Conservation (phyloP, 1,140 invertebrate species). For the Spodoptera frugiperda region DNA sequence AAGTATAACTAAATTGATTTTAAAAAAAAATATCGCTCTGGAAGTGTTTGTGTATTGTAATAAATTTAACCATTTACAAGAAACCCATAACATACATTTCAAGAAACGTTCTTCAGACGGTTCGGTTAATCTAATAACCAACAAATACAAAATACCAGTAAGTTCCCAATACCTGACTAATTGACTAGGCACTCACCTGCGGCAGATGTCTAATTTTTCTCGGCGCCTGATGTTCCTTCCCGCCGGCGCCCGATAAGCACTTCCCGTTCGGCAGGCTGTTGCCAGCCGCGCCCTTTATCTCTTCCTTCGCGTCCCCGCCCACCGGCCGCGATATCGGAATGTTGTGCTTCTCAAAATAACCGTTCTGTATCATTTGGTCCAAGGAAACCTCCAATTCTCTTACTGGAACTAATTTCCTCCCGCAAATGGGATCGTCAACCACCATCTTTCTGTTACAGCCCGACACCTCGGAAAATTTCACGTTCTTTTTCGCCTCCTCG, state of each 20-base stretch:
- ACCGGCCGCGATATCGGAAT: conserved; percentile 74
- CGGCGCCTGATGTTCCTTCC: conserved; percentile 58
- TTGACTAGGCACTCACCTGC: conserved; percentile 69
- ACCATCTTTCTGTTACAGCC: conserved; percentile 81
- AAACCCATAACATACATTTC: no score
- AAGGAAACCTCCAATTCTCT: conserved; percentile 83
- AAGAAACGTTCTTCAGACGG: no score
- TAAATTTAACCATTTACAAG: no score
- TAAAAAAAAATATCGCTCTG: no score
- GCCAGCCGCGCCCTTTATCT: conserved; percentile 55
- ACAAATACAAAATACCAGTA: no score
- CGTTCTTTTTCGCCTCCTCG: conserved; percentile 81
- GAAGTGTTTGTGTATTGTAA: no score
- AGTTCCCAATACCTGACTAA: conserved; percentile 28
- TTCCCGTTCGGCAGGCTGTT: conserved; percentile 74
- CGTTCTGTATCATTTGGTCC: conserved; percentile 83
- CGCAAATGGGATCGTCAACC: conserved; percentile 77
- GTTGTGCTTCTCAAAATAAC: conserved; percentile 83
- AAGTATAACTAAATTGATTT: no score
- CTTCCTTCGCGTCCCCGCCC: conserved; percentile 58
- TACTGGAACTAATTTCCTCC: conserved; percentile 77
- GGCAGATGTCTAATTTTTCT: conserved; percentile 80
- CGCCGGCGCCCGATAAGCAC: conserved; percentile 63
- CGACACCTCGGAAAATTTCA: conserved; percentile 85
- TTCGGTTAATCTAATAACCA: no score